phyloP scores from a whole-genome alignment of 2,888 invertebrate species.

The Drosophila rubida region DNA sequence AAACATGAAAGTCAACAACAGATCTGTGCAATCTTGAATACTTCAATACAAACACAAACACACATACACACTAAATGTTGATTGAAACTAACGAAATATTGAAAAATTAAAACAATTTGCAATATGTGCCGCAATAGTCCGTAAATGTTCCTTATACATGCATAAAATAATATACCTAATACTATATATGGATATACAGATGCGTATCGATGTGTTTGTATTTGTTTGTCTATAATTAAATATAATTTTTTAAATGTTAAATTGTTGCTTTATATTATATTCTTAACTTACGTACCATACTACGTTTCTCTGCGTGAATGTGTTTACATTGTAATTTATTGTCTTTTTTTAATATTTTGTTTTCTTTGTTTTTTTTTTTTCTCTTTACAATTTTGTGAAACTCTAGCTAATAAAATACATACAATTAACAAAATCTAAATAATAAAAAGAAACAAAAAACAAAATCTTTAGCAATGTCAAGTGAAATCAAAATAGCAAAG shows the following conservation, averaged over 20 bases:
- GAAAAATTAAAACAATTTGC: conserved; percentile 33
- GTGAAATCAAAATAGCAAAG: conserved; percentile 19
- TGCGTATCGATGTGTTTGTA: conserved; percentile 20
- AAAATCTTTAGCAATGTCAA: conserved; percentile 30
- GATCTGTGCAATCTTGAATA: conserved; percentile 46
- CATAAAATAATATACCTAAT: conserved; percentile 20
- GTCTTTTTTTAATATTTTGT: conserved; percentile 28
- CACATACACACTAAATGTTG: conserved; percentile 18
- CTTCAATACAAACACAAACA: not conserved
- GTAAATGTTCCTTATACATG: conserved; percentile 74
- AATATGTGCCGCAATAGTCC: conserved; percentile 72
- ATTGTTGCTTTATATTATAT: conserved; percentile 60
- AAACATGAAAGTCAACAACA: conserved; percentile 17
- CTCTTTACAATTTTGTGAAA: conserved; percentile 23
- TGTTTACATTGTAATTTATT: conserved; percentile 31
- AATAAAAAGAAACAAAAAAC: conserved; percentile 5
- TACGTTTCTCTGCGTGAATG: conserved; percentile 36
- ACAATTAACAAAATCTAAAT: conserved; percentile 7
- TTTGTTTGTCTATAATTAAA: conserved; percentile 30
- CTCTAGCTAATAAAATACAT: conserved; percentile 42
- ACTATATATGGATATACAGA: conserved; percentile 5
- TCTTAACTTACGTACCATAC: conserved; percentile 39
- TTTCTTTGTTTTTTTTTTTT: conserved; percentile 1
- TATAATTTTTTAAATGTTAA: conserved; percentile 30
- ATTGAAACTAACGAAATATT: conserved; percentile 13